A percentile compares a stretch with the other conserved stretches of the same genome.
Conservation (phyloP, 2,888 invertebrate genomes). For the Lepidocyrtinus sp. region DNA sequence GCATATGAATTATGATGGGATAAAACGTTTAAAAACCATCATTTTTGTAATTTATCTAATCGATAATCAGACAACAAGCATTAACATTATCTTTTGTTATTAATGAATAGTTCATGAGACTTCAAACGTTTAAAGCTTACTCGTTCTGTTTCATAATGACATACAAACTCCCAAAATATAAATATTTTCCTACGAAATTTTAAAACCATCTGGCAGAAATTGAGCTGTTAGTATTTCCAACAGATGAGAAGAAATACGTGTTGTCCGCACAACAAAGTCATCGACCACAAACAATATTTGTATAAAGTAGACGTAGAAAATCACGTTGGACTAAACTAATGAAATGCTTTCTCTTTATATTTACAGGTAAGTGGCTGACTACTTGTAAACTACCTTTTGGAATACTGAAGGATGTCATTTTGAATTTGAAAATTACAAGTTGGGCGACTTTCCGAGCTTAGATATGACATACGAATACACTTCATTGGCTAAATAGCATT, state of each 20-base stretch:
- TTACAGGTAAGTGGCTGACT: not conserved
- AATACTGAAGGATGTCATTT: too few relatives aligned
- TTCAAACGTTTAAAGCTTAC: not conserved
- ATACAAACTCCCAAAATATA: not conserved
- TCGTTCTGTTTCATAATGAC: not conserved
- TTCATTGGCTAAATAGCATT: not conserved
- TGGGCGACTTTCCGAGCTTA: not conserved
- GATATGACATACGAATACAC: not conserved
- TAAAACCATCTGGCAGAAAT: too few relatives aligned
- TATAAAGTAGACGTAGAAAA: too few relatives aligned
- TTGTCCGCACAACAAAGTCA: not conserved
- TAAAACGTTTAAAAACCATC: constrained; percentile 25
- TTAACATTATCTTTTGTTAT: constrained; percentile 17
- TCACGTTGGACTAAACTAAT: constrained; percentile 12
- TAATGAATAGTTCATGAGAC: constrained; percentile 31
- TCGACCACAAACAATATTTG: too few relatives aligned
- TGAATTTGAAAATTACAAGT: not conserved
- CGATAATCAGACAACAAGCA: constrained; percentile 49
- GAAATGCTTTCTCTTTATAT: not conserved
- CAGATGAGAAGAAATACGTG: too few relatives aligned
- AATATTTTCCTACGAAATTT: too few relatives aligned
- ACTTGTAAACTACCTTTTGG: too few relatives aligned
- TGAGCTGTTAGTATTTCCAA: too few relatives aligned
- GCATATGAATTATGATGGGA: constrained; percentile 12
- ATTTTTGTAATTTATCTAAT: constrained; percentile 46